Base-by-base conservation (phyloP, 2,888 invertebrate genomes). In the Dynastes tityus region DNA sequence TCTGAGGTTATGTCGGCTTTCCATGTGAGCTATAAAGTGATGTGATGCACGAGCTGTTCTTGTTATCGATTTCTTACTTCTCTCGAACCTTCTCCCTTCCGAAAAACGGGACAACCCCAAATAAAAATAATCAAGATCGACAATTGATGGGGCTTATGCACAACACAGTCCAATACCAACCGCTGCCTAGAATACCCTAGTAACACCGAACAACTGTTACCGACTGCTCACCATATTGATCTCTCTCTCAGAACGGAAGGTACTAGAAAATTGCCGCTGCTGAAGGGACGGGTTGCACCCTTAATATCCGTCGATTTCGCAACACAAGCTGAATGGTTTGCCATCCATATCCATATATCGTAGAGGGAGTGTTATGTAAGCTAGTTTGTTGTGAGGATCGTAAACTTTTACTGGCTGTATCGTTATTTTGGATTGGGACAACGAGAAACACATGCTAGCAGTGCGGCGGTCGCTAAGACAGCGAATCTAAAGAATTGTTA, bases 121-220 rank as follows among this genome's bases (percentile, higher is more conserved):
- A 74, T 76, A 76, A 76, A 80, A 78, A 73, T 78, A 78, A 76
- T 29, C 64, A 78, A 76, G 61, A 80, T 73, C 79, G 73, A 79
- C 73, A 73, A 74, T 67, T 67, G 90, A 82, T 88, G 64, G 65
- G 73, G 76, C 64, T 70, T 45, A 45, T 8, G 74, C 53, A 37
- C 8, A 67, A 40, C 65, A 40, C 65, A 22, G 22, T 3, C 70
- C 53, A 70, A 53, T 70, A 70, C n/a, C 45, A 37, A 5, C 51
- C 29, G 49, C 49, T 5, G 51, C 40, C 13, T 58, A 55, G 71
- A 58, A 71, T 71, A 55, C 71, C 67, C 67, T 37, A 71, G 71
- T 71, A 71, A 71, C 71, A 71, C 58, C 55, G 71, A 71, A 71
- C 71, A 71, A 71, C 71, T 71, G 71, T 71, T 71, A 71, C 71